phyloP scores from a whole-genome alignment of 2,888 invertebrate species.

The Thysanoteuthis rhombus region DNA sequence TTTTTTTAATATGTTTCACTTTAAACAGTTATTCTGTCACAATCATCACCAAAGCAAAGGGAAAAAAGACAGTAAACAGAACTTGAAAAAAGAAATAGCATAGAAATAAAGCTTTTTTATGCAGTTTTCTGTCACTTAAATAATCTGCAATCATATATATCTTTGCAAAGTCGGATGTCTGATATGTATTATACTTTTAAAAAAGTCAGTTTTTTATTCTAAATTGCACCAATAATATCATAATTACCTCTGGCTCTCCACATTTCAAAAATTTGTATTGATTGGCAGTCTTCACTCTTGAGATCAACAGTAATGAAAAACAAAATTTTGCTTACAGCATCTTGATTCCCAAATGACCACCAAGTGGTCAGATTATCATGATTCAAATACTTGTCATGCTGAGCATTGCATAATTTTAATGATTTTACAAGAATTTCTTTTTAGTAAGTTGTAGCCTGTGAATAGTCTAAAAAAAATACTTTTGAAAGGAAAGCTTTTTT shows the following conservation, averaged over 20 bases:
- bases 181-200: not conserved
- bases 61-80: not conserved
- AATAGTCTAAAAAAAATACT: too few relatives aligned
- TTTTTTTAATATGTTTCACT: not conserved
- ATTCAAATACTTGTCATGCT: not conserved
- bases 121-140: not conserved
- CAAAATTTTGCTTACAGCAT: not conserved
- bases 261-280: not conserved
- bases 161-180: not conserved
- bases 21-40: not conserved
- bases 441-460: too few relatives aligned
- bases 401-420: not conserved
- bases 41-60: not conserved
- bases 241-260: too few relatives aligned
- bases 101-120: not conserved
- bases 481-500: too few relatives aligned
- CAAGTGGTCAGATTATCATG: not conserved
- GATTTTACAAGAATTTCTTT: too few relatives aligned
- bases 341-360: not conserved
- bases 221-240: not conserved
- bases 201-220: not conserved
- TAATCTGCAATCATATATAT: not conserved
- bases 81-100: too few relatives aligned
- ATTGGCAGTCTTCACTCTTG: not conserved
- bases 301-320: not conserved